Evolutionary conservation across 2,797 vertebrate species (phyloP), one percentile per base, ranked within the genome.

Genomic region (Philypnodon macrostomus): DNA sequence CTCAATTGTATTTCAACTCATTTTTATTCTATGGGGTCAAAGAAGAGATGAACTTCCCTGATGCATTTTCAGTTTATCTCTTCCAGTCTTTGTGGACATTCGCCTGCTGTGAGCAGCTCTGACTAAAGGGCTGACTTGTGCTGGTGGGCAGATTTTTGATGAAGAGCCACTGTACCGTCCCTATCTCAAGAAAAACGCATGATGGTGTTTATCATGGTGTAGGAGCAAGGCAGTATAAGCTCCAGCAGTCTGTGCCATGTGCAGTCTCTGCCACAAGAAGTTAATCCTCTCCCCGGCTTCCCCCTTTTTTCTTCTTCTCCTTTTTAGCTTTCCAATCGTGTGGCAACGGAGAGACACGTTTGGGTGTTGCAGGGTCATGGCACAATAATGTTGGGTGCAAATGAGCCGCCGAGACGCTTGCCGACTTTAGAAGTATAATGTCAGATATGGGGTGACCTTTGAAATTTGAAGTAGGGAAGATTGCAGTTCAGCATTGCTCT

Each of bases 301-400:
- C n/a, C 3, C 21, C 44, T 29, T 5, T 19, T 18, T 17, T 11
- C 17, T 2, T 31, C 58, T 12, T 54, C 38, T 9, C 7, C 9
- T n/a, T 32, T 9, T 18, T 2, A 18, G 59, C 14, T 40, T 26
- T 54, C 48, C 8, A 21, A 14, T 18, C 21, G 14, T 50, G 37
- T 8, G 18, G 21, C 58, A 3, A 33, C 32, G 17, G 15, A 60
- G 67, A 72, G 65, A 79, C 76, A 34, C 63, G 73, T 55, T n/a
- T 35, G 48, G 58, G 29, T 58, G 37, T 33, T 14, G 55, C 16
- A n/a, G 37, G 70, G 73, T 77, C 66, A 51, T 27, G 58, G 66
- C 8, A 47, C 66, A 54, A 83, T 67, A 84, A 75, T 79, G 82
- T 76, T 84, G 74, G 70, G 80, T 58, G 67, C 77, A 84, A 85